Percentiles rank a stretch among this genome's conserved stretches.
phyloP scores from a whole-genome alignment of 2,113 vertebrate species.

The Oceanodroma tethys region DNA sequence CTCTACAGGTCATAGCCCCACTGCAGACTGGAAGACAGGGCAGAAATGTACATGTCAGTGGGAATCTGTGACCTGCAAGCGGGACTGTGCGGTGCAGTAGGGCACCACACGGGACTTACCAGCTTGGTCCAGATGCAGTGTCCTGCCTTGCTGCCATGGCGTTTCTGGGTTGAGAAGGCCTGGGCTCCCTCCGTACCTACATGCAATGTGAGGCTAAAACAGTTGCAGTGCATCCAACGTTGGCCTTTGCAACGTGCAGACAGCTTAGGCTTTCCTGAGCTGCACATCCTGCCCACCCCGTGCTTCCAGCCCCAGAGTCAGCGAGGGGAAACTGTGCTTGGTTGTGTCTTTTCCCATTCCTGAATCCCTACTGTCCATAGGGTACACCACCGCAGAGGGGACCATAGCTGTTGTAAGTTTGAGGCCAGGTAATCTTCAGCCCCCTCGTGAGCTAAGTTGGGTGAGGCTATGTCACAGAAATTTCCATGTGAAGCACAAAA shows the following conservation, averaged over 20 bases:
- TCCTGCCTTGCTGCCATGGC: background rate
- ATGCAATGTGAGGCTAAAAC: background rate
- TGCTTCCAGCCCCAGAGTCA: background rate
- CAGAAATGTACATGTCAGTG: background rate
- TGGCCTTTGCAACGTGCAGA: background rate
- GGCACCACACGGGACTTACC: background rate
- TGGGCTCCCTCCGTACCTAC: background rate
- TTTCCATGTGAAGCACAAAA: background rate
- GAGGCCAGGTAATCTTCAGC: background rate
- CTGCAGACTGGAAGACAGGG: background rate
- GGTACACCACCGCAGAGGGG: too few relatives aligned
- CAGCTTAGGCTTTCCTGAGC: background rate
- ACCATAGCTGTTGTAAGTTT: fast-evolving
- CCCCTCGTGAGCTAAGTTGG: fast-evolving
- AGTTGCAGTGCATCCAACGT: background rate
- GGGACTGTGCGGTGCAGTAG: background rate
- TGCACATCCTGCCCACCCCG: fast-evolving
- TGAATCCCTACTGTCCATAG: background rate
- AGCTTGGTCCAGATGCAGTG: background rate
- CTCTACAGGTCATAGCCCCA: background rate
- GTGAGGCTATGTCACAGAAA: background rate
- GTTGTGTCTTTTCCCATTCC: background rate
- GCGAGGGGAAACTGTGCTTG: background rate
- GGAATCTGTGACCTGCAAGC: background rate
- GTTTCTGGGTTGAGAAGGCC: background rate